Conservation (phyloP, 1,140 invertebrate species). For the Zaprionus gabonicus region DNA sequence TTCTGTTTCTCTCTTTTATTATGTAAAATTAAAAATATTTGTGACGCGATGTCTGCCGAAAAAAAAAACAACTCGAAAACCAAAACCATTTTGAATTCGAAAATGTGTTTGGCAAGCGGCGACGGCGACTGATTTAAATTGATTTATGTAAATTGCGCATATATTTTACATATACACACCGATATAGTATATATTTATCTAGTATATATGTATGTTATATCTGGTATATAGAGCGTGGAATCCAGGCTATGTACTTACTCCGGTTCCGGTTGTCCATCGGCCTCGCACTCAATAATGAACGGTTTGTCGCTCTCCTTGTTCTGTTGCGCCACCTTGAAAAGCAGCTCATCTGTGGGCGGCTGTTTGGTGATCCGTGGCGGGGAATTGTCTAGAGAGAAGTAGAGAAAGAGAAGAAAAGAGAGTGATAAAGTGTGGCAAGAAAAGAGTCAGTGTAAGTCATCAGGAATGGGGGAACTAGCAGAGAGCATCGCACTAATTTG, state of each 20-base stretch:
- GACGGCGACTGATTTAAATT: slow-evolving; percentile 53
- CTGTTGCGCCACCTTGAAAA: slow-evolving; percentile 94
- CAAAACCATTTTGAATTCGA: slow-evolving; percentile 30
- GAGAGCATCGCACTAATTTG: slow-evolving; percentile 58
- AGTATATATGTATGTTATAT: slow-evolving; percentile 6
- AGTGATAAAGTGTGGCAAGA: neutral
- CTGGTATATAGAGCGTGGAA: neutral
- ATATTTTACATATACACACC: slow-evolving; percentile 2
- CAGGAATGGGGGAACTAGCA: neutral
- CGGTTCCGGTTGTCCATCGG: slow-evolving; percentile 95
- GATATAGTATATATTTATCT: slow-evolving; percentile 9
- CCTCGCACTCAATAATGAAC: slow-evolving; percentile 97
- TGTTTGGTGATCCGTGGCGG: slow-evolving; percentile 95
- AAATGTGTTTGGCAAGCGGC: slow-evolving; percentile 23
- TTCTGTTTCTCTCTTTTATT: slow-evolving; percentile 5
- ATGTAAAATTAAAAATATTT: slow-evolving; percentile 46
- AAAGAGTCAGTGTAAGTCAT: slow-evolving; percentile 17
- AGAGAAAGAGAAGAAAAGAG: neutral
- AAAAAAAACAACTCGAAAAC: slow-evolving; percentile 35
- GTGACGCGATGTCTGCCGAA: slow-evolving; percentile 45
- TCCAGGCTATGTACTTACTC: slow-evolving; percentile 87
- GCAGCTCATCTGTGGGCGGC: slow-evolving; percentile 93
- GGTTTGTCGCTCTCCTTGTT: slow-evolving; percentile 95
- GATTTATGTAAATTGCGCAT: slow-evolving; percentile 61
- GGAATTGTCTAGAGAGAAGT: slow-evolving; percentile 89